These are phyloP conservation scores for Lateolabrax maculatus DNA, from an alignment of 2,797 vertebrate genomes.

Conservation along the genomic window DNA sequence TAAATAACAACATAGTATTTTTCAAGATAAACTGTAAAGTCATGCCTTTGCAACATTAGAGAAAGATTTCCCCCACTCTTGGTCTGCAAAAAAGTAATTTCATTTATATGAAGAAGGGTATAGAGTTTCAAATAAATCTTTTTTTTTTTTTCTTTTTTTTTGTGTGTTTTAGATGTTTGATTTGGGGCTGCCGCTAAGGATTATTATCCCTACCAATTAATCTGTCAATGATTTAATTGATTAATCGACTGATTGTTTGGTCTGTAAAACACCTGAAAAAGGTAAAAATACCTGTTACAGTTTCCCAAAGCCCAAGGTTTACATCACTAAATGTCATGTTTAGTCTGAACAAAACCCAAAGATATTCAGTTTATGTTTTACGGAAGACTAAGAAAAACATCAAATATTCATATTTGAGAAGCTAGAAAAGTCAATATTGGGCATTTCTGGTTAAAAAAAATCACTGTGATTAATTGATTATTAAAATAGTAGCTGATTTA, in stretches of 20 bases:
- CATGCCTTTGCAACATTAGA: background rate
- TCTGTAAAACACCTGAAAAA: background rate
- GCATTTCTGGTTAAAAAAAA: background rate
- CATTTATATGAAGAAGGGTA: background rate
- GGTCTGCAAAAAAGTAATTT: background rate
- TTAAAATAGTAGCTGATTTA: background rate
- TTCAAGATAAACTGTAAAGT: background rate
- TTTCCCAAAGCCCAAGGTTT: background rate
- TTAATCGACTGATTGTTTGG: background rate
- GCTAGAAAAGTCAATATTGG: background rate
- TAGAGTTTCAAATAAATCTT: background rate
- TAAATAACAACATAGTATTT: background rate
- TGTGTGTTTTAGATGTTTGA: background rate
- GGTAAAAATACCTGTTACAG: background rate
- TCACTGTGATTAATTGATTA: background rate
- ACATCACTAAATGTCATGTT: background rate
- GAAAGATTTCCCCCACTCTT: background rate
- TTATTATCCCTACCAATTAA: background rate
- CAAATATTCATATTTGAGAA: background rate
- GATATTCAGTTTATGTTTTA: background rate
- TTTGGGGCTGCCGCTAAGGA: background rate
- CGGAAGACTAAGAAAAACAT: background rate
- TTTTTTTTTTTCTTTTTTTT: too few relatives aligned
- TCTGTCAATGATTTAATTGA: too few relatives aligned
- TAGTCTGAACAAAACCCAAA: background rate